A percentile compares a stretch with the other conserved stretches of the same genome.
phyloP scores from a whole-genome alignment of 2,113 vertebrate species.

The Taxidea taxus region DNA sequence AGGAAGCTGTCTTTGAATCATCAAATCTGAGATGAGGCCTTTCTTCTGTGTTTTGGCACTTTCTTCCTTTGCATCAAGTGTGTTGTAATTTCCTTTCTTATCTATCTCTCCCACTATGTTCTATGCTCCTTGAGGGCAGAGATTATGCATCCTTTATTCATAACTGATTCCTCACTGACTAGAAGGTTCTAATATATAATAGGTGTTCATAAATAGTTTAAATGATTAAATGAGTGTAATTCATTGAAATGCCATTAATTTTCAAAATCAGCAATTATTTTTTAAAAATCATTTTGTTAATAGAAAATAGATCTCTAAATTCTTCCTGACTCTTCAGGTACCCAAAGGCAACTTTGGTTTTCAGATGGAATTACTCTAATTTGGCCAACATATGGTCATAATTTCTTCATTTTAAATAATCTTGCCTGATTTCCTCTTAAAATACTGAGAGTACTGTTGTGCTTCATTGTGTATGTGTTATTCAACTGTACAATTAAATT shows the following conservation, averaged over 20 bases:
- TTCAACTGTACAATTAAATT: background rate
- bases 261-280: background rate
- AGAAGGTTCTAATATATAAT: background rate
- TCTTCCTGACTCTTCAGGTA: background rate
- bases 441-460: background rate
- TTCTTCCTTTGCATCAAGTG: background rate
- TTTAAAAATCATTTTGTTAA: background rate
- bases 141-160: background rate
- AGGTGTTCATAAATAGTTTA: background rate
- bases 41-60: background rate
- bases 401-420: background rate
- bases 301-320: background rate
- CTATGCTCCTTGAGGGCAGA: background rate
- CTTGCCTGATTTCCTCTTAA: constrained; percentile 12
- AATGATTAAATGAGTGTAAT: background rate
- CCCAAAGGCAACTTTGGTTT: background rate
- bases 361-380: background rate
- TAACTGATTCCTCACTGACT: background rate
- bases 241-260: background rate
- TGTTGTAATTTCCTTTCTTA: background rate
- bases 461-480: background rate
- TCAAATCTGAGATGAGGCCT: background rate
- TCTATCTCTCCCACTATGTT: background rate
- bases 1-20: background rate
- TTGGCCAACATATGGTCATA: background rate